Evolutionary conservation across 2,113 vertebrate genomes (phyloP), one percentile per base, ranked within the genome.

Genomic region (Coreoperca whiteheadi): DNA sequence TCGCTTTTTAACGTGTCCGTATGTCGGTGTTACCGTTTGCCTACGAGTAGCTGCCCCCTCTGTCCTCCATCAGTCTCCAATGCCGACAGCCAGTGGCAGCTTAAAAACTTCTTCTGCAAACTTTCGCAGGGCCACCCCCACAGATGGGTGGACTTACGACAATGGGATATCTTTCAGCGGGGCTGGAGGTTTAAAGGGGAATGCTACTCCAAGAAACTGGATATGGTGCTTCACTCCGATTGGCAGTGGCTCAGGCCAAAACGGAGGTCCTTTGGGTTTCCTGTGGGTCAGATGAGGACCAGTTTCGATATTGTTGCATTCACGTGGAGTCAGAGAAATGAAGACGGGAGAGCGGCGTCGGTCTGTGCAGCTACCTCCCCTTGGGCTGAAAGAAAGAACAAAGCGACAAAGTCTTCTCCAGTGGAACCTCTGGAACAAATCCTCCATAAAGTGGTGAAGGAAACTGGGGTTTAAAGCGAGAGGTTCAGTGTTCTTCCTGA

Each of bases 61-160:
- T 39, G 79, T 90, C 65, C 85, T 84, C 92, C 93, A 92, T 91
- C 91, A 82, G 90, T 56, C 85, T 85, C 80, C 85, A n/a, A n/a
- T 43, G 79, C 85, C 88, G 76, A 86, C 84, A 87, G 73, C 54
- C 77, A 82, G 86, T 94, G 91, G 91, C 89, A 94, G 86, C 72
- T 83, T 60, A 0, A 90, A 94, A 89, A 75, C 89, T 94, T 94
- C 66, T 80, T 92, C 73, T 85, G 83, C 88, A 90, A 94, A 91
- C 88, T 95, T 94, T 86, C 12, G 59, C 69, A 86, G 89, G 89
- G 78, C 94, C 95, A 90, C 95, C 95, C 94, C 95, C 93, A 91
- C 89, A 78, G 89, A 92, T 88, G 90, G 92, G 94, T 86, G 93
- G 95, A 94, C 89, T 91, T 61, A 77, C 89, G 92, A 95, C 92